Evolutionary conservation across 2,113 vertebrate genomes (phyloP).

Genomic region (Podilymbus podiceps): DNA sequence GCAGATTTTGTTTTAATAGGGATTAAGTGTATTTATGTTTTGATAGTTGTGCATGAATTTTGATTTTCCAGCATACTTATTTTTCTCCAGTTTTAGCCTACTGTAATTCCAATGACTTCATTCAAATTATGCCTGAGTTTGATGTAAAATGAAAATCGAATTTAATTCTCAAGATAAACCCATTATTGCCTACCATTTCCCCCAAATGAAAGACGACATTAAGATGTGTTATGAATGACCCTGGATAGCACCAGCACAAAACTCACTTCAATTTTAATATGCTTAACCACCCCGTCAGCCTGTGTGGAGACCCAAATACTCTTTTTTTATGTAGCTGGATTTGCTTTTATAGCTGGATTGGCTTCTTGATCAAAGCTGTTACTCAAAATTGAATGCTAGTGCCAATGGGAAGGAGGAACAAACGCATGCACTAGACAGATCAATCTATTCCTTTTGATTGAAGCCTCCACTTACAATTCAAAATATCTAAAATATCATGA

Average conservation of each 20-base stretch:
- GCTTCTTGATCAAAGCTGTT: background rate
- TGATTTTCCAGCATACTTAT: background rate
- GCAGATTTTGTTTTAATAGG: background rate
- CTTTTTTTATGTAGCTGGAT: background rate
- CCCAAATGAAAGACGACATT: background rate
- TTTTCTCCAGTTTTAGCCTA: background rate
- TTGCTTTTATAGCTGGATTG: background rate
- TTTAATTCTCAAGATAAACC: background rate
- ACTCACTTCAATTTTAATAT: background rate
- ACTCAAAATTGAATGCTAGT: background rate
- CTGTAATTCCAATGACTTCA: background rate
- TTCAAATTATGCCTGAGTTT: background rate
- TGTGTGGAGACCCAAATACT: background rate
- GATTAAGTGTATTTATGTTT: background rate
- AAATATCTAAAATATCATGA: background rate
- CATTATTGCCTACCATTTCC: background rate
- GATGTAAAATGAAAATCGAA: background rate
- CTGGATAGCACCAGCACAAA: background rate
- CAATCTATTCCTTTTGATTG: background rate
- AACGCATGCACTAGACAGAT: background rate
- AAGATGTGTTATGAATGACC: background rate
- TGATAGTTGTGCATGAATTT: background rate
- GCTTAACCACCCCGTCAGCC: background rate
- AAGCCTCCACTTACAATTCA: background rate
- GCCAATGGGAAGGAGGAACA: rapidly evolving